Conservation (phyloP, 2,888 invertebrate species). For the Melolontha melolontha region DNA sequence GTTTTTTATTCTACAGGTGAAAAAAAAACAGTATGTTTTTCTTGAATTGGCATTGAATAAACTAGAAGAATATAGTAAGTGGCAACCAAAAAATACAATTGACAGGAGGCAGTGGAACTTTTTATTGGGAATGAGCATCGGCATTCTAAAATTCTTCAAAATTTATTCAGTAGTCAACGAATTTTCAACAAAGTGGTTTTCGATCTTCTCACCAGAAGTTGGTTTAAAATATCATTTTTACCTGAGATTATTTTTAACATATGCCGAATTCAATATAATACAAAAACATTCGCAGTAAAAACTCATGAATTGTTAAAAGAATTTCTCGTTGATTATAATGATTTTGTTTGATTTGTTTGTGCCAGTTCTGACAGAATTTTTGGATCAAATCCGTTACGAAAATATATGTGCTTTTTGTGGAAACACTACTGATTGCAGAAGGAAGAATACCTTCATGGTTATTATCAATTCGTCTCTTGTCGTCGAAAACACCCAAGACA, state of each 20-base stretch:
- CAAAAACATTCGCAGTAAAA: too few relatives aligned
- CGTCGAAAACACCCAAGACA: too few relatives aligned
- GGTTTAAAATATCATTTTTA: too few relatives aligned
- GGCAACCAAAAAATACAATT: background rate
- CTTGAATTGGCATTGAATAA: conserved; percentile 5
- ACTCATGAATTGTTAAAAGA: background rate
- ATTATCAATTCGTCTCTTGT: conserved; percentile 6
- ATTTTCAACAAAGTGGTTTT: too few relatives aligned
- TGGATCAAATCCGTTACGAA: background rate
- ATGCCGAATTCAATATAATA: too few relatives aligned
- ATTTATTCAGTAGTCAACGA: too few relatives aligned
- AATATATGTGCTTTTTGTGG: conserved; percentile 4
- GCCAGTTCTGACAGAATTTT: background rate
- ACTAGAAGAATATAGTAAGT: background rate
- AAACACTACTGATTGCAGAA: background rate
- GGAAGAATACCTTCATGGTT: background rate
- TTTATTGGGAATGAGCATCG: background rate
- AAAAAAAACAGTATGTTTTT: conserved; percentile 2
- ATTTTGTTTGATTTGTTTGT: background rate
- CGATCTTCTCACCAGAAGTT: too few relatives aligned
- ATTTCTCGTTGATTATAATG: background rate
- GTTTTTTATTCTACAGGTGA: conserved; percentile 1
- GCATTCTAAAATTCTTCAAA: conserved; percentile 1
- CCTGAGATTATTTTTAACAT: too few relatives aligned
- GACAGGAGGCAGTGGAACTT: background rate